Evolutionary conservation across 2,797 vertebrate species (phyloP).

Genomic region (Mallotus villosus): DNA sequence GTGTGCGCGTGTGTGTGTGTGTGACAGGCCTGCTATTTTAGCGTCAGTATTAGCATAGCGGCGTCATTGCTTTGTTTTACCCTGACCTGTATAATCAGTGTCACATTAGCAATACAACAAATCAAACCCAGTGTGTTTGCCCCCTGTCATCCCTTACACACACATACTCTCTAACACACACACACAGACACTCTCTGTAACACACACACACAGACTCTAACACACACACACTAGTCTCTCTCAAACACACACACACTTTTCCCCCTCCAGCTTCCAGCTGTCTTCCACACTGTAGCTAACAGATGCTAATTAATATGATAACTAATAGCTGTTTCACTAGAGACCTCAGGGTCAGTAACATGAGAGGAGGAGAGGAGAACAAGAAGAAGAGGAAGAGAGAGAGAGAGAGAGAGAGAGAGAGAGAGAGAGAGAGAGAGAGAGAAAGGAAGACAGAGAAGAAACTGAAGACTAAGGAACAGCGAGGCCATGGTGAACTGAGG

Average conservation of each 20-base stretch:
- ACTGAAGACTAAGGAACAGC: background rate
- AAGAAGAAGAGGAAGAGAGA: constrained; percentile 53
- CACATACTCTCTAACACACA: constrained; percentile 60
- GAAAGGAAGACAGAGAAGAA: background rate
- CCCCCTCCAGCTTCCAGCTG: constrained; percentile 95
- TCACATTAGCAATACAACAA: constrained; percentile 99
- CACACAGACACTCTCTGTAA: no score
- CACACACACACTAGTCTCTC: background rate
- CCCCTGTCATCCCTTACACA: constrained; percentile 16
- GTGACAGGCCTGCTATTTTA: constrained; percentile 69
- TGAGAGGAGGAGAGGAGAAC: constrained; percentile 37
- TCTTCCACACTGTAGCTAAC: constrained; percentile 91
- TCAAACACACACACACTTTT: constrained; percentile 67
- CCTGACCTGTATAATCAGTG: constrained; percentile 99
- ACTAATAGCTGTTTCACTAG: constrained; percentile 92
- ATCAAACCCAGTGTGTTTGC: constrained; percentile 80
- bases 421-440: constrained; percentile 37
- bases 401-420: constrained; percentile 62
- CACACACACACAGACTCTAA: no score
- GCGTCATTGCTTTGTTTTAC: constrained; percentile 94
- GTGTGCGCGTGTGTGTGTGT: constrained; percentile 18
- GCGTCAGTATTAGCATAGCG: constrained; percentile 88
- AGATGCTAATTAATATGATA: constrained; percentile 99
- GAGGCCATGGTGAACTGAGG: constrained; percentile 30
- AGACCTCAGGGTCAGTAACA: constrained; percentile 62